Evolutionary conservation across 2,888 invertebrate species (phyloP), one percentile per base, ranked within the genome.

Genomic region (Dicyrtoma fusca): DNA sequence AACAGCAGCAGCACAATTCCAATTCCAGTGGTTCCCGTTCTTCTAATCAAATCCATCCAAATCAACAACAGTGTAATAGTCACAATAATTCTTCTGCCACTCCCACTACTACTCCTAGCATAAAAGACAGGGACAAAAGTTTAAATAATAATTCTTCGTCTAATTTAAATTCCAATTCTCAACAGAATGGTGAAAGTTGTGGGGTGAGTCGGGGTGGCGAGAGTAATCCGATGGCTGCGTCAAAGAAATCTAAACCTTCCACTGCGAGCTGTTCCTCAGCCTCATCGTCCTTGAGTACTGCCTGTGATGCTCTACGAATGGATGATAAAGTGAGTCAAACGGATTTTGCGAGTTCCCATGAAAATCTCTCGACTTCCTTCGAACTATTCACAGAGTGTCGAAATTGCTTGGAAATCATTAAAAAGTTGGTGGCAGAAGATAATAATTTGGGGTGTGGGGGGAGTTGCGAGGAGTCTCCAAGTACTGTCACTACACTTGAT

Each of bases 281-380:
- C 53, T 57, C 72, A n/a, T 64, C 68, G 19, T 72, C 70, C 49
- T 70, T 72, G 4, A 19, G 4, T 11, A 49, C 62, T 21, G 5
- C 8, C 13, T 6, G 6, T 51, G 17, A 51, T n/a, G 62, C 57
- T 55, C 61, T 44, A 61, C 72, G 62, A 69, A 75, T 72, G 69
- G 80, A 80, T 75, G 80, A 78, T 53, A 80, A 80, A 78, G 72
- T 80, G 21, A 80, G 77, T 69, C 80, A 80, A 62, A 80, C 80
- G 26, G 80, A 80, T 69, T 80, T 80, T 62, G 69, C 69, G 2
- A 63, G 71, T 42, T 80, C 80, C 14, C 72, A 76, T 10, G 80
- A 80, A 57, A 79, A 76, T 55, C 69, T 80, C 61, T 77, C 77
- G 1, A 75, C 77, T 4, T 80, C 80, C 10, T 78, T 77, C 4